phyloP scores from a whole-genome alignment of 2,113 vertebrate species.

The Tupaia tana region DNA sequence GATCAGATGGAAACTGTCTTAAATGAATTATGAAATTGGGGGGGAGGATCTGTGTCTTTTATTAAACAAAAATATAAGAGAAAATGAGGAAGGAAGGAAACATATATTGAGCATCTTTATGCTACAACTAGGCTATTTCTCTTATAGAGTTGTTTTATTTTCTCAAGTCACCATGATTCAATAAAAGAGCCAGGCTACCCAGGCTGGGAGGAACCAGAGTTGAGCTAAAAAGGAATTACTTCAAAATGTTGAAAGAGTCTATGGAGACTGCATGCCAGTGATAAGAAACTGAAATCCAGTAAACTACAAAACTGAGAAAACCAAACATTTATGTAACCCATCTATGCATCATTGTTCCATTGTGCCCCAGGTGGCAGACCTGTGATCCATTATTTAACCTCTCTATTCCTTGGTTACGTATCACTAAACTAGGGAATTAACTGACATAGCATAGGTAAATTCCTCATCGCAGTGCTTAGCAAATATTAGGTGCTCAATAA shows the following conservation, averaged over 20 bases:
- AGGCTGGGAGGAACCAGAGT: neutral
- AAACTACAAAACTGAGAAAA: slow-evolving; percentile 34
- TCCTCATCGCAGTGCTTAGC: neutral
- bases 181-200: neutral
- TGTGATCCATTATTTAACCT: neutral
- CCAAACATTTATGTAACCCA: neutral
- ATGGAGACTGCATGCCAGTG: neutral
- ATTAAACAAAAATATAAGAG: neutral
- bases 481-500: neutral
- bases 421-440: neutral
- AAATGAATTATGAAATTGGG: neutral
- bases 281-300: neutral
- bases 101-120: neutral
- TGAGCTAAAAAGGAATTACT: neutral
- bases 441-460: neutral
- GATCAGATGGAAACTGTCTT: neutral
- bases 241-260: neutral
- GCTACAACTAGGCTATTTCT: neutral
- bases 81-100: neutral
- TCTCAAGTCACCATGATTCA: neutral
- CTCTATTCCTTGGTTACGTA: neutral
- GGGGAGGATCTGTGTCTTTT: neutral
- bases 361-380: neutral
- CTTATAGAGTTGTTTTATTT: neutral
- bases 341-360: neutral